Base-by-base conservation (phyloP, 2,113 vertebrate genomes). In the Hippoglossus stenolepis region DNA sequence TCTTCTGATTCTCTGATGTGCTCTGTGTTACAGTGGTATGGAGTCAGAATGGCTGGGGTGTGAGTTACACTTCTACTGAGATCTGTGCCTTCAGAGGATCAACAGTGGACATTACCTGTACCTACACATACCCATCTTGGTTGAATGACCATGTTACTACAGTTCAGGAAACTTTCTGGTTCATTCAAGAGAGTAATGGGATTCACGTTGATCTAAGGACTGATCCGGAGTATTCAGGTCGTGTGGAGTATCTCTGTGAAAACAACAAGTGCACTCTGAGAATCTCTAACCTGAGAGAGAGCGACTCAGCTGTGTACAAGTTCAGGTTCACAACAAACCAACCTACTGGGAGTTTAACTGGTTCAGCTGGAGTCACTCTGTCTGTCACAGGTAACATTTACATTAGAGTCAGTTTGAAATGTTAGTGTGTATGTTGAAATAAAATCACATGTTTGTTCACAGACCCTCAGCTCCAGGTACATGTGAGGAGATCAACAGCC, bases 71-170 rank as follows among this genome's bases (percentile, higher is more conserved):
- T 28, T 0, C 28, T 11, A 15, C 65, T 43, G 3, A 62, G 5
- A 51, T 77, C 80, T 77, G 74, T 43, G 60, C 43, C 38, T 5
- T 26, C 0, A 38, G 28, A 43, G 66, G 72, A 67, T 76, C 73
- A n/a, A 49, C 71, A 18, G 71, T 75, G 40, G 3, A 45, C 6
- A 70, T 85, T 1, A 0, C 0, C 24, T 69, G 73, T 60, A 4
- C 1, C 24, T 75, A 64, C 79, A 70, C 0, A 13, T 24, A 74
- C 68, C 76, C 75, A 26, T 4, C 0, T 28, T 53, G 1, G 6
- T 11, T 7, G 10, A 2, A 15, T 20, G 0, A 14, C 5, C 0
- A 0, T 15, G 1, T 0, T 2, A 14, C 0, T 0, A 12, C 0
- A 0, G 64, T 73, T 6, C 0, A 24, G 0, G 0, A 56, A 65